phyloP scores from a whole-genome alignment of 2,113 vertebrate species.

The Nycticebus coucang region DNA sequence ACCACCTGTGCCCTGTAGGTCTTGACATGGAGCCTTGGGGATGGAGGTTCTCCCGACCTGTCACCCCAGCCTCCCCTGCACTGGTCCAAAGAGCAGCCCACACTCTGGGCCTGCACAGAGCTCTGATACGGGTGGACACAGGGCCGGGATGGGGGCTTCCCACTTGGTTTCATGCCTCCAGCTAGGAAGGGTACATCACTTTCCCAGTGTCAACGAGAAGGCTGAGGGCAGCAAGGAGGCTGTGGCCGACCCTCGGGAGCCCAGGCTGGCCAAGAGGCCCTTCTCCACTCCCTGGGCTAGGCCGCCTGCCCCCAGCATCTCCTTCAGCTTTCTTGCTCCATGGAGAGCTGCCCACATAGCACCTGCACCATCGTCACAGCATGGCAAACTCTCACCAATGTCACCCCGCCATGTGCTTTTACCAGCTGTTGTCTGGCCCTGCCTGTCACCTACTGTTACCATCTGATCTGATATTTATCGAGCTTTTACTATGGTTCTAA shows the following conservation, averaged over 20 bases:
- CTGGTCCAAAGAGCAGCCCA: no score
- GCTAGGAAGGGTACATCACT: accelerated
- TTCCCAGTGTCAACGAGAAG: not conserved
- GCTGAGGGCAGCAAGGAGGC: not conserved
- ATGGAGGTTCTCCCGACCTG: accelerated
- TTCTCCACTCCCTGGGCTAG: not conserved
- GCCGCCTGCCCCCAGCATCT: not conserved
- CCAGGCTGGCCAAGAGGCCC: not conserved
- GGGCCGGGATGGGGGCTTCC: not conserved
- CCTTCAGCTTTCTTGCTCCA: not conserved
- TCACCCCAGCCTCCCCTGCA: no score
- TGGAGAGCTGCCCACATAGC: not conserved
- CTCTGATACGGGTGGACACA: not conserved
- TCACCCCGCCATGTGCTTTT: no score
- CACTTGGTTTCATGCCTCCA: not conserved
- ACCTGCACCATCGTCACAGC: accelerated
- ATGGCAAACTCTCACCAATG: no score
- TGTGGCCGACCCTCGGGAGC: accelerated
- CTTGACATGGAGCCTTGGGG: not conserved
- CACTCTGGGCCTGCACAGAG: not conserved
- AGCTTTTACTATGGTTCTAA: not conserved
- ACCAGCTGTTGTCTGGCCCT: accelerated
- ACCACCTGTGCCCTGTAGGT: not conserved
- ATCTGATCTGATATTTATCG: no score
- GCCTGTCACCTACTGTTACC: not conserved